A percentile compares a stretch with the other conserved stretches of the same genome.
These are phyloP conservation scores for Anguilla pacifica DNA, from an alignment of 2,797 vertebrate species.

Conservation along the genomic window DNA sequence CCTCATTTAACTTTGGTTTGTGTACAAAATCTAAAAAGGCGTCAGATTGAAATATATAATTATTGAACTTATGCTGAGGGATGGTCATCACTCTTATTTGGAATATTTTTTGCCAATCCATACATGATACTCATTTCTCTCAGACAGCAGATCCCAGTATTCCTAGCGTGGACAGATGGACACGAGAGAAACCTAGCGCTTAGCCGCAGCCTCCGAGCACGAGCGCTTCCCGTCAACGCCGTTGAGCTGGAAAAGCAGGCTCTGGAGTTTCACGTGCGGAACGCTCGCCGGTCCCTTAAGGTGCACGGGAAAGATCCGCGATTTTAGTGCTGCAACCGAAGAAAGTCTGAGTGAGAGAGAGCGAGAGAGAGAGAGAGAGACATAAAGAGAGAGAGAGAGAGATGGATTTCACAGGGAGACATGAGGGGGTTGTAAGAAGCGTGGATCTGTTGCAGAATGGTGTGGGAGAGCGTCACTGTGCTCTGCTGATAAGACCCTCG, in stretches of 20 bases:
- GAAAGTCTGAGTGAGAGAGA: background rate
- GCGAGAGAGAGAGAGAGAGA: too few species aligned
- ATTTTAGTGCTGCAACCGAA: background rate
- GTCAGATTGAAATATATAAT: background rate
- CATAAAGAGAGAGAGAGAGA: background rate
- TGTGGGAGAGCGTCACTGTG: constrained; percentile 69
- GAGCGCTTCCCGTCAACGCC: background rate
- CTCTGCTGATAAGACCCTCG: constrained; percentile 75
- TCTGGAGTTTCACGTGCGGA: too few species aligned
- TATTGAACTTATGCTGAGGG: background rate
- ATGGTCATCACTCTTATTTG: background rate
- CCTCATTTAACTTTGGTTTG: background rate
- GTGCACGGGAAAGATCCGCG: background rate
- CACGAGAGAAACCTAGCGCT: background rate
- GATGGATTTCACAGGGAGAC: constrained; percentile 48
- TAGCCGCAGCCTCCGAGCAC: too few species aligned
- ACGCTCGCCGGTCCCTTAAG: background rate
- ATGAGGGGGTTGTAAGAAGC: constrained; percentile 43
- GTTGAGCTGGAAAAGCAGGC: background rate
- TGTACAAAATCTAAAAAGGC: background rate
- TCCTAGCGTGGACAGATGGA: background rate
- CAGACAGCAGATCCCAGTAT: too few species aligned
- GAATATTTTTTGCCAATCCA: too few species aligned
- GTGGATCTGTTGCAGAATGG: constrained; percentile 54
- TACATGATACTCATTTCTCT: too few species aligned